Evolutionary conservation across 2,797 vertebrate species (phyloP), one percentile per base, ranked within the genome.

Genomic region (Galaxias olidus): DNA sequence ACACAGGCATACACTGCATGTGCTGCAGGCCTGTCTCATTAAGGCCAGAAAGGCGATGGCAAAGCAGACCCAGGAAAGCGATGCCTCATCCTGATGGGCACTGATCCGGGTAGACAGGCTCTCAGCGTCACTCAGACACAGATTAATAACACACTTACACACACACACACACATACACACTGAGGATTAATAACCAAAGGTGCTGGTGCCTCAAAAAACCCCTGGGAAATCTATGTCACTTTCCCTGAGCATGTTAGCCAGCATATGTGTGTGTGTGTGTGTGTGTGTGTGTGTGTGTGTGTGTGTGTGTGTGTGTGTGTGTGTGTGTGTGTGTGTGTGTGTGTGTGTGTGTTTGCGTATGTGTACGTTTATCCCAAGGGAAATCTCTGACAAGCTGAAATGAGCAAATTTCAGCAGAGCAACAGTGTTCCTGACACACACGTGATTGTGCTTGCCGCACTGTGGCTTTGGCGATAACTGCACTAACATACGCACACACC

Each of bases 51-150:
- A 77, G 13, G 10, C 68, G 67, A 81, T 82, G 62, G 73, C 78
- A 18, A 63, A 82, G 78, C 65, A 66, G 68, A 79, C 67, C 68
- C 72, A 72, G 77, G 11, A 1, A 74, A 76, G 74, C 63, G 66
- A 84, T 83, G 78, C 63, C 78, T 85, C 84, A 89, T 86, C 79
- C 84, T 88, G 87, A 88, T 66, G 76, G 84, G 84, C 87, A 86
- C 80, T 87, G 79, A 88, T 87, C 84, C 85, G 84, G 73, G 42
- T 64, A 87, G 82, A 81, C 84, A 84, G 74, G 80, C 82, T 86
- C 80, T 85, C 81, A 80, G 84, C 79, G 82, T 68, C 74, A 76
- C 66, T 58, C 56, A 17, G 13, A 41, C 45, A 48, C 14, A 46
- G 83, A 87, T 84, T 84, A 83, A 73, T 72, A 64, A 69, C 63